Percentiles rank a stretch among this genome's conserved stretches.
phyloP scores from a whole-genome alignment of 2,797 vertebrate genomes.

The Lemur catta region DNA sequence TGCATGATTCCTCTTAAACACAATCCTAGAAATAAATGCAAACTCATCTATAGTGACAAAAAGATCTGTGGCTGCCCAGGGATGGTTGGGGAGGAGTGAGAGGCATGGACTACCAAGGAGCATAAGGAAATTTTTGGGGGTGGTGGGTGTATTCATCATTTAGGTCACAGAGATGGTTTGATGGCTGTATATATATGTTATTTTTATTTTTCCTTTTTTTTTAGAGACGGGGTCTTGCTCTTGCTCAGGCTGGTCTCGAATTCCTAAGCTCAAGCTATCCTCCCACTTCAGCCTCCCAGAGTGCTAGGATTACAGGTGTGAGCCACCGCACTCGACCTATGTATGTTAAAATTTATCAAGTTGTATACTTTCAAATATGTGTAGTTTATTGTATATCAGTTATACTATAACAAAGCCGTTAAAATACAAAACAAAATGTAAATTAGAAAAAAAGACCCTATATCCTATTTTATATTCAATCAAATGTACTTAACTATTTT shows the following conservation, averaged over 20 bases:
- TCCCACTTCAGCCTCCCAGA: too few relatives aligned
- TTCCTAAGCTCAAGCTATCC: too few relatives aligned
- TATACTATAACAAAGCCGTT: neutral
- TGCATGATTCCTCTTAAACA: neutral
- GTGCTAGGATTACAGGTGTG: too few relatives aligned
- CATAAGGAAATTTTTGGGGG: neutral
- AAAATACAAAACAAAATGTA: neutral
- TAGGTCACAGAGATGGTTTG: neutral
- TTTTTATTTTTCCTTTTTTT: too few relatives aligned
- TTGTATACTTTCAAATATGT: neutral
- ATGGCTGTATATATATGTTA: too few relatives aligned
- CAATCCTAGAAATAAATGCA: neutral
- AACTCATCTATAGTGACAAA: neutral
- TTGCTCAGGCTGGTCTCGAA: too few relatives aligned
- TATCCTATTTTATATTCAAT: neutral
- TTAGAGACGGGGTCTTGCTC: too few relatives aligned
- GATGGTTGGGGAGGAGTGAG: neutral
- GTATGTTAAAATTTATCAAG: neutral
- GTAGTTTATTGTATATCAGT: neutral
- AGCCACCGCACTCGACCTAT: too few relatives aligned
- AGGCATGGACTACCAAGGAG: neutral
- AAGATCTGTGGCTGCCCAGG: neutral
- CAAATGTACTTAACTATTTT: neutral
- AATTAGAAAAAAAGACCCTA: neutral
- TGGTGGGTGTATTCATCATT: neutral